Conservation (phyloP, 2,888 invertebrate genomes). For the Drosophila acutilabella region DNA sequence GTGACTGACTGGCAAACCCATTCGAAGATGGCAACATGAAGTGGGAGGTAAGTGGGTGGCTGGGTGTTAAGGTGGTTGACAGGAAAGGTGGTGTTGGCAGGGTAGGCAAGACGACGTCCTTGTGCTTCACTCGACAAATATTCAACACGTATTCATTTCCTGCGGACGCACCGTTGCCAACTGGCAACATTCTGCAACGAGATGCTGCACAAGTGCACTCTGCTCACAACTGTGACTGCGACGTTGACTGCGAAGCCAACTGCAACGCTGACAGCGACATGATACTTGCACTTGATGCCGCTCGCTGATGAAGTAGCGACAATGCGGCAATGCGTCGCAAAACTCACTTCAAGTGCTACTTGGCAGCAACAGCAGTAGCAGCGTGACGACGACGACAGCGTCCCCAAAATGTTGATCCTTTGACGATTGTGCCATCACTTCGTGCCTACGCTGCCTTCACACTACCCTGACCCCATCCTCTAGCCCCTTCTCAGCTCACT, state of each 20-base stretch:
- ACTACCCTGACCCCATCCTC: background rate
- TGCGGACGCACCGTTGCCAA: conserved; percentile 79
- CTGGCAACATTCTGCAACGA: conserved; percentile 71
- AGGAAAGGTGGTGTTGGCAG: too few relatives aligned
- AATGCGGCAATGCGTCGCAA: conserved; percentile 81
- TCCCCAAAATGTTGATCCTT: conserved; percentile 71
- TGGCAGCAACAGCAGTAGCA: conserved; percentile 54
- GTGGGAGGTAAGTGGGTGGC: conserved; percentile 3
- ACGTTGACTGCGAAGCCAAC: conserved; percentile 9
- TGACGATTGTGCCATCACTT: conserved; percentile 62
- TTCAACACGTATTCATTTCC: conserved; percentile 82
- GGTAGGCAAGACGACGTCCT: conserved; percentile 43
- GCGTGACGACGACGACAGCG: conserved; percentile 42
- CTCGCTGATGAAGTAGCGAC: conserved; percentile 82
- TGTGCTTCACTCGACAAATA: conserved; percentile 79
- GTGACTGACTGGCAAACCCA: conserved; percentile 40
- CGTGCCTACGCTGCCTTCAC: background rate
- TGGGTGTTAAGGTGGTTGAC: background rate
- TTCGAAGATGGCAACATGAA: conserved; percentile 18
- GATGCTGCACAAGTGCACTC: conserved; percentile 71
- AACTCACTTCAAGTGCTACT: conserved; percentile 77
- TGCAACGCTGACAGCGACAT: conserved; percentile 48
- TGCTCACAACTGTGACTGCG: conserved; percentile 39
- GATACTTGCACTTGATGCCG: conserved; percentile 79
- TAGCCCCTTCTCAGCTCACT: background rate